Evolutionary conservation across 2,113 vertebrate genomes (phyloP).

Genomic region (Talpa occidentalis): DNA sequence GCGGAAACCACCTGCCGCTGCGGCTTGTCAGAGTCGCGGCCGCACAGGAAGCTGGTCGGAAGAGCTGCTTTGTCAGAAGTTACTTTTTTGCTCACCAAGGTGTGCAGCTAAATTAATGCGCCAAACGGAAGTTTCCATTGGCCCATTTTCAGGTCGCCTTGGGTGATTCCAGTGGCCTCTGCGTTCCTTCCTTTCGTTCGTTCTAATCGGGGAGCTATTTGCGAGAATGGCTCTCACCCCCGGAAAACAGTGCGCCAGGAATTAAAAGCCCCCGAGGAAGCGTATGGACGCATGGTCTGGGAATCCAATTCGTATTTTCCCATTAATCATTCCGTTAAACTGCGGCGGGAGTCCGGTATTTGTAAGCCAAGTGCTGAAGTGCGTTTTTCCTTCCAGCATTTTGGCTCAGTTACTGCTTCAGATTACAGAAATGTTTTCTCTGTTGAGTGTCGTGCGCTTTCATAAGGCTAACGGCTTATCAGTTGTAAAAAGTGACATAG

Average conservation of each 20-base stretch:
- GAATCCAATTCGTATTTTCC: neutral
- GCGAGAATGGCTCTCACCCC: neutral
- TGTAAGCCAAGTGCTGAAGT: neutral
- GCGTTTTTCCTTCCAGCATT: conserved; percentile 37
- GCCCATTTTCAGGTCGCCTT: neutral
- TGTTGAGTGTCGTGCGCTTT: conserved; percentile 23
- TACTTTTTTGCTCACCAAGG: neutral
- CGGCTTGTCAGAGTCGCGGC: neutral
- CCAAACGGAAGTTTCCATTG: conserved; percentile 25
- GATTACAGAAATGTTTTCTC: conserved; percentile 6
- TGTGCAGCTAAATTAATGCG: neutral
- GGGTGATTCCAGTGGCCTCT: neutral
- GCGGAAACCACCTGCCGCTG: neutral
- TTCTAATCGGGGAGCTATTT: neutral
- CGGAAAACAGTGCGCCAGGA: neutral
- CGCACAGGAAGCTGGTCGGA: conserved; percentile 40
- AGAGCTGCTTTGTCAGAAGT: neutral
- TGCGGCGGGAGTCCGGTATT: neutral
- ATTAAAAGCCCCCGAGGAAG: neutral
- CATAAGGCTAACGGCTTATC: conserved; percentile 7
- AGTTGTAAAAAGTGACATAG: neutral
- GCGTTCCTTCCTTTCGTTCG: neutral
- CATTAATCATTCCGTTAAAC: conserved; percentile 38
- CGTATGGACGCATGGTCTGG: neutral
- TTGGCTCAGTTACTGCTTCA: neutral